These are phyloP conservation scores for Apeltes quadracus DNA, from an alignment of 2,113 vertebrate genomes.

Conservation along the genomic window DNA sequence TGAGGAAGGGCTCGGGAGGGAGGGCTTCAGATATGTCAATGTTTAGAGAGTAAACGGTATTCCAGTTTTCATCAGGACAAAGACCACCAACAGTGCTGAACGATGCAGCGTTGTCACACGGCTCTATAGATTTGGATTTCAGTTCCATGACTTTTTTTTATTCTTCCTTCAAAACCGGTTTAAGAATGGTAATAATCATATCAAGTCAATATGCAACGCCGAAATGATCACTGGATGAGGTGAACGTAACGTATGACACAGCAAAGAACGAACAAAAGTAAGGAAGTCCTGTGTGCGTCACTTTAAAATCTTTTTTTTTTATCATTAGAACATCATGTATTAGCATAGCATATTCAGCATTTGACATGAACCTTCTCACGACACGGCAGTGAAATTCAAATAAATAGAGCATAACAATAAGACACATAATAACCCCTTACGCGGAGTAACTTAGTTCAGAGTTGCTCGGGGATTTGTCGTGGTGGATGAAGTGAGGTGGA, in stretches of 20 bases:
- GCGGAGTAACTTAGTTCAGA: conserved; percentile 32
- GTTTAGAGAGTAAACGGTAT: conserved; percentile 61
- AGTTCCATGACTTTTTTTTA: conserved; percentile 2
- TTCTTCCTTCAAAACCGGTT: conserved; percentile 48
- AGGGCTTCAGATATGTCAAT: conserved; percentile 48
- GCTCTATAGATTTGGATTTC: conserved; percentile 14
- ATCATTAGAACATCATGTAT: conserved; percentile 43
- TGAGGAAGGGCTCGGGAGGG: conserved; percentile 29
- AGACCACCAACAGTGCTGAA: conserved; percentile 56
- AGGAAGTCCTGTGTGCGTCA: conserved; percentile 50
- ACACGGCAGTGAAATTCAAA: conserved; percentile 58
- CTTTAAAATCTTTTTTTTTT: conserved; percentile 45
- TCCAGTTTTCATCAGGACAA: conserved; percentile 72
- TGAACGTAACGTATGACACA: conserved; percentile 67
- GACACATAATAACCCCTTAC: conserved; percentile 51
- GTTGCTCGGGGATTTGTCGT: conserved; percentile 26
- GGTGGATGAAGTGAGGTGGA: conserved; percentile 30
- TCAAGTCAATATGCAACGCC: conserved; percentile 50
- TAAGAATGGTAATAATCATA: conserved; percentile 51
- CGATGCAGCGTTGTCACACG: conserved; percentile 39
- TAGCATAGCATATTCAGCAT: conserved; percentile 62
- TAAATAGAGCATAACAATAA: conserved; percentile 70
- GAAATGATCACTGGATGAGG: conserved; percentile 63
- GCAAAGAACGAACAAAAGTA: conserved; percentile 55
- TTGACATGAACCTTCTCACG: conserved; percentile 46